Evolutionary conservation across 1,140 invertebrate species (phyloP), one percentile per base, ranked within the genome.

Genomic region (Drosophila lacteicornis): DNA sequence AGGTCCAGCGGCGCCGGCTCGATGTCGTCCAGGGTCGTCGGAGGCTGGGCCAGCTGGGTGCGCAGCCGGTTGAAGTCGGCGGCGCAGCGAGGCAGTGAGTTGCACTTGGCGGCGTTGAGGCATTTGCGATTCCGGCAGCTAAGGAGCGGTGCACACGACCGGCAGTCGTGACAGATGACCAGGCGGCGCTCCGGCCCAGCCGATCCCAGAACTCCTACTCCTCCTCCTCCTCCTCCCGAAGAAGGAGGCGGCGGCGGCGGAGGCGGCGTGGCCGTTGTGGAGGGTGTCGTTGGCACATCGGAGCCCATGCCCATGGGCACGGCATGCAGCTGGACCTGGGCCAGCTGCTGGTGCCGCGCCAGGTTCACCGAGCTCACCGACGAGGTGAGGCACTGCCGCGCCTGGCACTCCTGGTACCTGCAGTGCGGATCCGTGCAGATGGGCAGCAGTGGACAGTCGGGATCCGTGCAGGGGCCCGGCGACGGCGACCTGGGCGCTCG

Each of bases 81-180:
- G 69, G 91, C 92, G 67, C 91, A 93, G 79, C 91, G 87, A 75
- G 92, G 92, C 92, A 93, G 91, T 93, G 92, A 93, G 80, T 93
- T 93, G 83, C 92, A 92, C 74, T 93, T 93, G 80, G 91, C 82
- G 79, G 91, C 91, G 43, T 92, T 92, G 62, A 92, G 84, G 85
- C 92, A 93, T 81, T 93, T 93, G 51, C 91, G 81, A 91, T 93
- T 92, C 63, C 81, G 91, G 80, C 92, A 93, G 74, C 82, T 84
- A 11, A 82, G 67, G 15, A 91, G 74, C 25, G 92, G 91, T 5
- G 91, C 87, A 46, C 91, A 92, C 27, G 85, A 92, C 3, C 91
- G 78, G 50, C 91, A 92, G 46, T 92, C 91, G 36, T 92, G 91
- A 70, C 91, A 92, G 62, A 91, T 91, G 22, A 91, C 87, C 46